A percentile compares a stretch with the other conserved stretches of the same genome.
Evolutionary conservation across 2,888 invertebrate genomes (phyloP).

Genomic region (Nasonovia ribisnigri): DNA sequence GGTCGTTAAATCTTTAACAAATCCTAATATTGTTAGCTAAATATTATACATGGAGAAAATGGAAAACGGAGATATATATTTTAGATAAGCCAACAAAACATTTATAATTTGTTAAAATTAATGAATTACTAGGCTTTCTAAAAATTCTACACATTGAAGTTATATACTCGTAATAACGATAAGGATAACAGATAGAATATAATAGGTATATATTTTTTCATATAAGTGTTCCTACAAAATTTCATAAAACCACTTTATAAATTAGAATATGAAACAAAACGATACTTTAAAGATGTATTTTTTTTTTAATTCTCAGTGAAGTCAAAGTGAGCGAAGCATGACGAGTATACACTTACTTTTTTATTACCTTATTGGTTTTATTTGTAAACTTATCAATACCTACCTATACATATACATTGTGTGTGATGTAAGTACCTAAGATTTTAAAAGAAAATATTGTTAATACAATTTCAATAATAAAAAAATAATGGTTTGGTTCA

Average conservation of each 20-base stretch:
- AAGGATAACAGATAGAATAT: not conserved
- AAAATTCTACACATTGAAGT: not conserved
- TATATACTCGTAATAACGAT: not conserved
- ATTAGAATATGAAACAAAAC: not conserved
- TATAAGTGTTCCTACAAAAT: not conserved
- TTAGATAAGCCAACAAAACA: no score
- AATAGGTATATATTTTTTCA: not conserved
- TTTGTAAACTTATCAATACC: not conserved
- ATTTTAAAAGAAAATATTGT: not conserved
- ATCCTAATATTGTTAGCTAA: no score
- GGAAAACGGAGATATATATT: no score
- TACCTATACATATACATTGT: not conserved
- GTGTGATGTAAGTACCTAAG: not conserved
- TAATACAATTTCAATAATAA: not conserved
- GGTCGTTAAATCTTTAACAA: no score
- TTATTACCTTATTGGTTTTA: not conserved
- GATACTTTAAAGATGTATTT: not conserved
- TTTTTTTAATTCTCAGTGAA: not conserved
- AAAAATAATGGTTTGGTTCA: not conserved
- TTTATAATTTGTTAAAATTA: no score
- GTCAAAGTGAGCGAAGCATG: not conserved
- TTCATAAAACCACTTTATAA: not conserved
- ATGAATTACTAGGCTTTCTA: no score
- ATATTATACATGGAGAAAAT: no score
- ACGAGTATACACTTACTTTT: not conserved